Conservation (phyloP, 1,140 invertebrate genomes). For the Lepidurus arcticus region DNA sequence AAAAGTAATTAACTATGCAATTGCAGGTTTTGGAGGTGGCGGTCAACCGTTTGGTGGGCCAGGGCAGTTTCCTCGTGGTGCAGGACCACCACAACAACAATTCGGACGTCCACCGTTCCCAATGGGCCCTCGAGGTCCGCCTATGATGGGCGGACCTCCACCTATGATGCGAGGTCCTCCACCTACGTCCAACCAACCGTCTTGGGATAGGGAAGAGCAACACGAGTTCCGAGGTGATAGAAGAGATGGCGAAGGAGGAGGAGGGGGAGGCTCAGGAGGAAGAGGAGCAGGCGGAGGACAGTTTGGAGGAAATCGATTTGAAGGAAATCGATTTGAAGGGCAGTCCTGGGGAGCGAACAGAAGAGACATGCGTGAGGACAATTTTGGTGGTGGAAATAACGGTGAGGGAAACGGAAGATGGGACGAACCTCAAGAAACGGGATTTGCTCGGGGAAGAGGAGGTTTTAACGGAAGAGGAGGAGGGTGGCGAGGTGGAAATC, state of each 20-base stretch:
- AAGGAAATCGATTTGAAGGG: background rate
- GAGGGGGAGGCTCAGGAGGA: background rate
- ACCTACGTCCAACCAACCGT: background rate
- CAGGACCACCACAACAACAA: background rate
- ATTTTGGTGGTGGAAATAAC: constrained; percentile 5
- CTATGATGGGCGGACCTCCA: background rate
- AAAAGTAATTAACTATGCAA: background rate
- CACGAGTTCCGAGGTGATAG: background rate
- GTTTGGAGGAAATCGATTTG: constrained; percentile 6
- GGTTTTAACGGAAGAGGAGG: constrained; percentile 21
- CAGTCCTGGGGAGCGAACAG: background rate
- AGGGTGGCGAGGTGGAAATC: constrained; percentile 7
- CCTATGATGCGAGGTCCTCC: background rate
- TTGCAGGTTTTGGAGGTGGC: background rate
- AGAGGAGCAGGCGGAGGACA: background rate
- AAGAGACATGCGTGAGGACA: constrained; percentile 9
- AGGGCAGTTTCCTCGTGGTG: background rate
- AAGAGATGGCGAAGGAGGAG: background rate
- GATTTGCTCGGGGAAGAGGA: background rate
- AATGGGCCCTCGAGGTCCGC: constrained; percentile 9
- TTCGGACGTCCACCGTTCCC: background rate
- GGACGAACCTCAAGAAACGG: background rate
- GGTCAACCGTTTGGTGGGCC: background rate
- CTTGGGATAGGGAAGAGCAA: background rate
- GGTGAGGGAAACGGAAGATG: background rate